A percentile compares a stretch with the other conserved stretches of the same genome.
Conservation (phyloP, 2,888 invertebrate species). For the Andrena chrysosceles region DNA sequence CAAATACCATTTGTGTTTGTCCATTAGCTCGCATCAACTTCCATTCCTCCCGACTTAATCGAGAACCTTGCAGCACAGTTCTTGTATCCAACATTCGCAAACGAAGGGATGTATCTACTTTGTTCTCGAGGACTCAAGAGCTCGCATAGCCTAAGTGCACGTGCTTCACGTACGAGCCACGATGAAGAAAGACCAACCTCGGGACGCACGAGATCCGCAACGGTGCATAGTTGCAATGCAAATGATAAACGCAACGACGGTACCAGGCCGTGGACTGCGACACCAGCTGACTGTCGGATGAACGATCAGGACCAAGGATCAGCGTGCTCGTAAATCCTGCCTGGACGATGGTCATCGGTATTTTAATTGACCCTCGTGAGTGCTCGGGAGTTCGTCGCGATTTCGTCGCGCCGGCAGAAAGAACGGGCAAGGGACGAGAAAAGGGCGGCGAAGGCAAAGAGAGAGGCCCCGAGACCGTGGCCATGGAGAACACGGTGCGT, state of each 20-base stretch:
- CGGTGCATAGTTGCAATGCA: constrained; percentile 48
- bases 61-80: neutral
- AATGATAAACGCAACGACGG: constrained; percentile 65
- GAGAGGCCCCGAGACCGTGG: constrained; percentile 16
- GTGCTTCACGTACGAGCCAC: neutral
- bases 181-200: constrained; percentile 4
- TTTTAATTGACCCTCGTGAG: constrained; percentile 67
- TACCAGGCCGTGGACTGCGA: constrained; percentile 51
- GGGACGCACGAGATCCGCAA: constrained; percentile 12
- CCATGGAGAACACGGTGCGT: constrained; percentile 44
- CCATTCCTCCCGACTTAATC: neutral
- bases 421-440: constrained; percentile 15
- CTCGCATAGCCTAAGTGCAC: neutral
- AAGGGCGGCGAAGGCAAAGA: neutral
- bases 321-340: constrained; percentile 65
- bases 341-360: constrained; percentile 65
- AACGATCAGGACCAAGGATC: constrained; percentile 63
- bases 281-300: constrained; percentile 65
- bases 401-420: constrained; percentile 56
- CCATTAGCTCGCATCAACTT: neutral
- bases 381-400: constrained; percentile 62
- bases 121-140: neutral
- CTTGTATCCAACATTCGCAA: neutral
- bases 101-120: neutral
- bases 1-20: neutral